Evolutionary conservation across 2,888 invertebrate genomes (phyloP).

Genomic region (Eremobia ochroleuca): DNA sequence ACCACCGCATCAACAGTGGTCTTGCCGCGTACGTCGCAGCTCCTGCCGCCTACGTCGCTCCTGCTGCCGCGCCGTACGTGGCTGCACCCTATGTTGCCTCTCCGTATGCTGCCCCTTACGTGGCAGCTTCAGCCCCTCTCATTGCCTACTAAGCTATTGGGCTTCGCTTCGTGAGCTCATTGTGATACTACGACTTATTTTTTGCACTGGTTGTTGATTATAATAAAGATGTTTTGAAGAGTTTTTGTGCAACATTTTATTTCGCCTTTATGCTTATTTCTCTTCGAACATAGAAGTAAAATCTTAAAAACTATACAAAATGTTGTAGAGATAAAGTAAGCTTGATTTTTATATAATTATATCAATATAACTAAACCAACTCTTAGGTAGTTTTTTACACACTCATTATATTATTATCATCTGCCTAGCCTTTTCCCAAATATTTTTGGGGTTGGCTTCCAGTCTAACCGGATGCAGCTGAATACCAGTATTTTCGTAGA

Average conservation of each 20-base stretch:
- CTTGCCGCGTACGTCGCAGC: slow-evolving; percentile 86
- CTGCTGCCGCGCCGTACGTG: slow-evolving; percentile 78
- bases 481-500: too few relatives aligned
- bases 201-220: slow-evolving; percentile 40
- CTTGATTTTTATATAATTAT: neutral
- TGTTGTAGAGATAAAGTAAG: neutral
- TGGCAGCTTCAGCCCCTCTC: slow-evolving; percentile 69
- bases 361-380: neutral
- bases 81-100: slow-evolving; percentile 65
- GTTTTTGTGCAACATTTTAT: slow-evolving; percentile 23
- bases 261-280: neutral
- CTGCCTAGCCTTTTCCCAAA: too few relatives aligned
- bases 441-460: too few relatives aligned
- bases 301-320: neutral
- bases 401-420: neutral
- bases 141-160: slow-evolving; percentile 70
- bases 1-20: slow-evolving; percentile 92
- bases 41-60: slow-evolving; percentile 81
- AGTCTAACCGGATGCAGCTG: too few relatives aligned
- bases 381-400: neutral
- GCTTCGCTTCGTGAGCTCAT: slow-evolving; percentile 36
- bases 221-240: slow-evolving; percentile 55
- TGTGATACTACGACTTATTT: slow-evolving; percentile 76
- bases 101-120: slow-evolving; percentile 70
- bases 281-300: neutral